Conservation (phyloP, 2,797 vertebrate genomes). For the Muraenolepis orangiensis region DNA sequence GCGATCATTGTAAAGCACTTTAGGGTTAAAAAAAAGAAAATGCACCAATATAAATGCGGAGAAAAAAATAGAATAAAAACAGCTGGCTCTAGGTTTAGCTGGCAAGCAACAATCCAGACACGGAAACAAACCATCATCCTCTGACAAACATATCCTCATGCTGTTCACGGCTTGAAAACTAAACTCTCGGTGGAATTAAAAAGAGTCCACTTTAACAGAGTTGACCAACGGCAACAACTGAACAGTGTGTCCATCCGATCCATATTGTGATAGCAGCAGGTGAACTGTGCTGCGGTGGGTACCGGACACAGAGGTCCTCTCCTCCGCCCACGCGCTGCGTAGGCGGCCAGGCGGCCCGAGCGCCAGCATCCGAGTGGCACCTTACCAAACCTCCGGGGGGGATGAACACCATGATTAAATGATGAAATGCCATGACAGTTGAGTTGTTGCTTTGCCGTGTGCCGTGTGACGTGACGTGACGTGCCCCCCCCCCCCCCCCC, state of each 20-base stretch:
- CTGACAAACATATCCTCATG: no score
- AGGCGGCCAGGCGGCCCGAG: not conserved
- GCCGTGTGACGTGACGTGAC: not conserved
- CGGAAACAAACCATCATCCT: no score
- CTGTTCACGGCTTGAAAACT: no score
- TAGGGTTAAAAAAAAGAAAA: no score
- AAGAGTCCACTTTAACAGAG: no score
- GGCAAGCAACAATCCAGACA: no score
- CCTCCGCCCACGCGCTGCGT: not conserved
- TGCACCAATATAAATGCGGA: no score
- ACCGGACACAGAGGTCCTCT: not conserved
- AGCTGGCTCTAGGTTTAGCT: no score
- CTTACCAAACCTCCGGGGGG: not conserved
- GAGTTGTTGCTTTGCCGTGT: not conserved
- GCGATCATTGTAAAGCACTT: no score
- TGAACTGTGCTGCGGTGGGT: not conserved
- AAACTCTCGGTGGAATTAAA: no score
- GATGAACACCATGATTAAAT: not conserved
- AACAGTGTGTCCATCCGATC: not conserved
- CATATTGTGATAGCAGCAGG: not conserved
- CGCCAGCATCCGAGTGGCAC: not conserved
- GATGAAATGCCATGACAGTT: not conserved
- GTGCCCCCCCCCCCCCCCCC: no score
- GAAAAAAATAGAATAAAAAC: no score
- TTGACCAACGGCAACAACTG: not conserved